Conservation (phyloP, 2,888 invertebrate genomes). For the Eretmocerus hayati region DNA sequence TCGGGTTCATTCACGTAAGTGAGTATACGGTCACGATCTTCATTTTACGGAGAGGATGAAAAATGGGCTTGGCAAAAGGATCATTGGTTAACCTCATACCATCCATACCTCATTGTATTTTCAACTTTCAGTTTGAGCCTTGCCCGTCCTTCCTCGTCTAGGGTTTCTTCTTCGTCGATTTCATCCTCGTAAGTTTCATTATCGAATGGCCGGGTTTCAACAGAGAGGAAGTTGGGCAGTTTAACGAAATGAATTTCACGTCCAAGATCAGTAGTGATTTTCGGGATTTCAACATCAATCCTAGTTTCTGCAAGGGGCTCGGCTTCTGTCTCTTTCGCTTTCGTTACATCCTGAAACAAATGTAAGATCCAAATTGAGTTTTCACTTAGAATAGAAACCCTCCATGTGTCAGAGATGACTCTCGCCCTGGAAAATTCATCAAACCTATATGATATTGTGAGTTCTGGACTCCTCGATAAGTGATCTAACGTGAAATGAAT, state of each 20-base stretch:
- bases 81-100: background rate
- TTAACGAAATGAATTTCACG: conserved; percentile 93
- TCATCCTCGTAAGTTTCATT: conserved; percentile 94
- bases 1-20: background rate
- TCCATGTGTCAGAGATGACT: too few species aligned
- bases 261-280: conserved; percentile 87
- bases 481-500: too few species aligned
- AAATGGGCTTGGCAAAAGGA: background rate
- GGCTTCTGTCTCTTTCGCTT: conserved; percentile 65
- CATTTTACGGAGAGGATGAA: too few species aligned
- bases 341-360: conserved; percentile 49
- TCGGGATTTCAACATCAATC: conserved; percentile 95
- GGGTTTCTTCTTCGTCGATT: conserved; percentile 94
- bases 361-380: too few species aligned
- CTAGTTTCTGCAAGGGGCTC: conserved; percentile 85
- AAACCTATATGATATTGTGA: too few species aligned
- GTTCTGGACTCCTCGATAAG: too few species aligned
- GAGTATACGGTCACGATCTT: background rate
- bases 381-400: too few species aligned
- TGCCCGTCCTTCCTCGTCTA: conserved; percentile 95
- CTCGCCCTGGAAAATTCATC: too few species aligned
- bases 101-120: conserved; percentile 74
- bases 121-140: conserved; percentile 90
- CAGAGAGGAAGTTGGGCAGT: conserved; percentile 95
- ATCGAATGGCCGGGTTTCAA: conserved; percentile 95